Evolutionary conservation across 2,888 invertebrate species (phyloP), one percentile per base, ranked within the genome.

Genomic region (Chouioia cunea): DNA sequence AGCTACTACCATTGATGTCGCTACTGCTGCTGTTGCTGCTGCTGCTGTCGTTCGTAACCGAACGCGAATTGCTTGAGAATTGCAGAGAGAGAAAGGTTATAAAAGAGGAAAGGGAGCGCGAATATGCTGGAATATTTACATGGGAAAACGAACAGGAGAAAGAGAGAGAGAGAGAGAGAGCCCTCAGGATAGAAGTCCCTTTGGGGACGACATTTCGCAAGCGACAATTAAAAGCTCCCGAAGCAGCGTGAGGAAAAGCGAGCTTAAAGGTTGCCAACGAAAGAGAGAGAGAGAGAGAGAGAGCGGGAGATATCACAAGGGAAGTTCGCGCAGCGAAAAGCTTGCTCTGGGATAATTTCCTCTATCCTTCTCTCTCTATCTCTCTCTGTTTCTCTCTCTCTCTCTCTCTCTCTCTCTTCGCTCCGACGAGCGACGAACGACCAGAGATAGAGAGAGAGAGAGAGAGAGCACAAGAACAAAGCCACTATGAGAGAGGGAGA

Each of bases 401-500:
- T 48, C n/a, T 22, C 56, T 63, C 50, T 63, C 36, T 43, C 20
- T 43, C 36, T n/a, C n/a, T 4, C 14, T 23, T 46, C 16, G 43
- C 27, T 12, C 6, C 27, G 36, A 36, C 36, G 48, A 23, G 22
- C 10, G 8, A 48, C 54, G 74, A 73, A 78, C 73, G 72, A 70
- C 74, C 75, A 71, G 56, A 63, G 60, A 75, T 23, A 16, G n/a
- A 12, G 14, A 44, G 10, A 52, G 64, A 62, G 18, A 8, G 54
- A 46, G 27, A 43, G 48, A 43, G 10, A 58, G 59, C 27, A 27
- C 52, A 47, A 65, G 59, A 57, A 12, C 47, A 56, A 74, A 74
- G 78, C 73, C 71, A 70, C 74, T 12, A 75, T 70, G n/a, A 6
- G 53, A 44, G 46, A 36, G 56, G 20, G 10, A 57, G 58, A 50